Conservation (phyloP, 2,888 invertebrate genomes). For the Dendrolimus pini region DNA sequence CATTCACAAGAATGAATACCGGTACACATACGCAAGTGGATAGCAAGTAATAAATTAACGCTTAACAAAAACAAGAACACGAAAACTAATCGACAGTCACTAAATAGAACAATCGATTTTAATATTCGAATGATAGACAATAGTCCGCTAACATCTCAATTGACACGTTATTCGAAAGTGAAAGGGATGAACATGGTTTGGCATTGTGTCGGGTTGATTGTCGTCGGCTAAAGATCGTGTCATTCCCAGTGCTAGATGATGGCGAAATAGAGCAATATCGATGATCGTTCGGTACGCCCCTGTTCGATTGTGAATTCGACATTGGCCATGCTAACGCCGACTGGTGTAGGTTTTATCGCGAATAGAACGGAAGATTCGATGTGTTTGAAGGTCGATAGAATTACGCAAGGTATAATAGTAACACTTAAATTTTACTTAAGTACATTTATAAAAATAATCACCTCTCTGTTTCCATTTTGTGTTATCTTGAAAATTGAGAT, state of each 20-base stretch:
- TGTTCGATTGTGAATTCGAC: background rate
- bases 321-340: background rate
- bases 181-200: constrained; percentile 53
- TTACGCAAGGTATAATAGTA: background rate
- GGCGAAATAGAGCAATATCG: constrained; percentile 47
- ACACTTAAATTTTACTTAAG: background rate
- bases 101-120: constrained; percentile 26
- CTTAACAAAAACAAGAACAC: background rate
- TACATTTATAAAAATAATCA: too few species aligned
- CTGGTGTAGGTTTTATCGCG: background rate
- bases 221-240: constrained; percentile 63
- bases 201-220: constrained; percentile 49
- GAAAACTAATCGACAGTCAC: background rate
- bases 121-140: constrained; percentile 22
- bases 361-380: background rate
- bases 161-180: constrained; percentile 55
- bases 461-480: too few species aligned
- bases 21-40: too few species aligned
- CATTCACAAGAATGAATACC: too few species aligned
- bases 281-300: constrained; percentile 15
- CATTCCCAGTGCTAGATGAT: constrained; percentile 51
- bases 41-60: too few species aligned
- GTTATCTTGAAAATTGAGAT: too few species aligned
- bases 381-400: background rate
- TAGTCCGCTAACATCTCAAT: constrained; percentile 39